phyloP scores from a whole-genome alignment of 2,113 vertebrate species.

The Oncorhynchus gorbuscha region DNA sequence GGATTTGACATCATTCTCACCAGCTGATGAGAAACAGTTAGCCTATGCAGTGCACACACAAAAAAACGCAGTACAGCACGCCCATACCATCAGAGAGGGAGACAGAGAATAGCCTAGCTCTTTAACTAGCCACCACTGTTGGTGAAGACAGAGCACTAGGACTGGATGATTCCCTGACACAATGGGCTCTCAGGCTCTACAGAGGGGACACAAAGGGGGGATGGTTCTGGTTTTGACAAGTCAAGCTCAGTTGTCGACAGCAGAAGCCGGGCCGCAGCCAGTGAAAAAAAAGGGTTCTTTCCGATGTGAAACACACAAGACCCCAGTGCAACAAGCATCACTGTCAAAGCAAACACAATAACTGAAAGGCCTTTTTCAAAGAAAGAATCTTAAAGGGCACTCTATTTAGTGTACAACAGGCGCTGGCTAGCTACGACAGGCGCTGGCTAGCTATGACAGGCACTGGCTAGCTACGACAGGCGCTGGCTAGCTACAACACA shows the following conservation, averaged over 20 bases:
- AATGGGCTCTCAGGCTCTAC: conserved; percentile 57
- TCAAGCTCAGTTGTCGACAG: conserved; percentile 57
- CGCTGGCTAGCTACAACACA: too few relatives aligned
- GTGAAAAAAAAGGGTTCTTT: conserved; percentile 20
- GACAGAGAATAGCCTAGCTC: conserved; percentile 30
- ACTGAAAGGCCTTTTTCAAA: too few relatives aligned
- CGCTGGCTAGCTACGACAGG: too few relatives aligned
- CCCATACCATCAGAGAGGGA: conserved; percentile 5
- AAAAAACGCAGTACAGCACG: background rate
- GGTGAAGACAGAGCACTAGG: conserved; percentile 29
- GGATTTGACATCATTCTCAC: background rate
- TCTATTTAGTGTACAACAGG: too few relatives aligned
- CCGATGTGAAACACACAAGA: background rate
- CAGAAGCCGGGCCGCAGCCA: conserved; percentile 47
- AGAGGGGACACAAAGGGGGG: conserved; percentile 57
- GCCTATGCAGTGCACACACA: background rate
- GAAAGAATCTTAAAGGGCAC: too few relatives aligned
- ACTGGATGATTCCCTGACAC: conserved; percentile 66
- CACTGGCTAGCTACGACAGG: too few relatives aligned
- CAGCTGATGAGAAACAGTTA: conserved; percentile 5
- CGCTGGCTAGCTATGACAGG: too few relatives aligned
- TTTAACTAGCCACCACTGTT: conserved; percentile 45
- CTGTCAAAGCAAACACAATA: too few relatives aligned
- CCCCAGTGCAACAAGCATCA: too few relatives aligned
- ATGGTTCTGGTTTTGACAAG: conserved; percentile 65